Evolutionary conservation across 37 sponge, comb jelly and placozoan species (phyloP), one percentile per base, ranked within the genome.

Genomic region (Chondrilla cf. caribensis): DNA sequence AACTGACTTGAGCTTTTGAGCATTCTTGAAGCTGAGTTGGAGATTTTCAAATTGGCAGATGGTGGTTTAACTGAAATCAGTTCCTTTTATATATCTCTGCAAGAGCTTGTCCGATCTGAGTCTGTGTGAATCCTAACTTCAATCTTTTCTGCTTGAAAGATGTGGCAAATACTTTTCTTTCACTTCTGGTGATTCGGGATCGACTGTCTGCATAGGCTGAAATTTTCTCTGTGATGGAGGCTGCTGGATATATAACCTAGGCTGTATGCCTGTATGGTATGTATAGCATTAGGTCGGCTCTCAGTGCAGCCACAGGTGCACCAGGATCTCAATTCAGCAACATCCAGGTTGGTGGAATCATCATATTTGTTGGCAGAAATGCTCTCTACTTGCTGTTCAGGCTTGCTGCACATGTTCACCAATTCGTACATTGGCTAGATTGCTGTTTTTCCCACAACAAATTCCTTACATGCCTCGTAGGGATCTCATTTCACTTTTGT

Each of bases 91-190:
- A n/a, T n/a, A n/a, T n/a, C n/a, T n/a, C 92, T 33, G 92, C 99
- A 0, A 98, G 87, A 1, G 99, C 99, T 36, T 91, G 91, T 36
- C 99, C 99, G 3, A 98, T 94, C 24, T 91, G 86, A 9, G 99
- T 95, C 83, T 98, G 99, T 9, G 99, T 98, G 90, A 83, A 95
- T 43, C 99, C 99, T 17, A 98, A 94, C 67, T 98, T 95, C 40
- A 91, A 78, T 36, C 99, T 68, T 28, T 90, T 81, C 47, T 75
- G 66, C 70, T 98, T 98, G 88, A 98, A 98, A 66, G 70, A 78
- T 37, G 70, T 84, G 4, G 96, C 96, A 87, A 98, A 98, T 3
- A 79, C 82, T 54, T 98, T 96, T 89, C 88, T 38, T 93, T 92
- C 32, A 97, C 88, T 66, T 94, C 95, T 5, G 80, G 86, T 0